phyloP scores from a whole-genome alignment of 2,888 invertebrate genomes.

The Protophormia terraenovae region DNA sequence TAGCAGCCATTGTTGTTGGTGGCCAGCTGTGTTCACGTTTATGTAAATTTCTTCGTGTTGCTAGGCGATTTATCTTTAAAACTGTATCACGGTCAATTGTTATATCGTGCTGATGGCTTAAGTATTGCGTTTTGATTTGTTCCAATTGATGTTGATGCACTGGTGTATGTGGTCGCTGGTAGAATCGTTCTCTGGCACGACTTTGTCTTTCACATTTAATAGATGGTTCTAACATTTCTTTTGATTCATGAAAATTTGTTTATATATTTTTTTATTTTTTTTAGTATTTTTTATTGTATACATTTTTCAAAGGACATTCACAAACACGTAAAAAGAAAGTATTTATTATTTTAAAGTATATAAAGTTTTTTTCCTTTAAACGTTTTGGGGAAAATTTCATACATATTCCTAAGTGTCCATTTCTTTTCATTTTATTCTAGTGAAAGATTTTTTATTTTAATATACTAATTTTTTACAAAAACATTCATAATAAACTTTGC shows the following conservation, averaged over 20 bases:
- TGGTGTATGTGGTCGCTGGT: constrained; percentile 71
- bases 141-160: constrained; percentile 76
- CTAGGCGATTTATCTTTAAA: constrained; percentile 80
- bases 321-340: constrained; percentile 66
- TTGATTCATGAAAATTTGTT: no score
- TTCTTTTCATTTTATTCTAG: neutral
- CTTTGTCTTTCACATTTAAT: constrained; percentile 74
- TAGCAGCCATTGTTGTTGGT: constrained; percentile 70
- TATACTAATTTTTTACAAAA: constrained; percentile 6
- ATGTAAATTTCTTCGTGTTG: constrained; percentile 76
- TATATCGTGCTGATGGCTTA: constrained; percentile 77
- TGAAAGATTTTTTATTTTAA: constrained; percentile 41
- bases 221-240: constrained; percentile 12
- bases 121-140: constrained; percentile 76
- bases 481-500: neutral
- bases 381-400: constrained; percentile 62
- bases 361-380: constrained; percentile 51
- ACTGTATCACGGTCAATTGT: constrained; percentile 80
- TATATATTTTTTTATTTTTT: constrained; percentile 38
- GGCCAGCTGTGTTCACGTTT: constrained; percentile 80
- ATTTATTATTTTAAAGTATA: constrained; percentile 36
- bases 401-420: neutral
- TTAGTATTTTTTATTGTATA: constrained; percentile 24
- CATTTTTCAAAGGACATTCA: constrained; percentile 67
- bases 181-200: constrained; percentile 76